A percentile compares a stretch with the other conserved stretches of the same genome.
phyloP scores from a whole-genome alignment of 2,888 invertebrate species.

The Protonemura montana region DNA sequence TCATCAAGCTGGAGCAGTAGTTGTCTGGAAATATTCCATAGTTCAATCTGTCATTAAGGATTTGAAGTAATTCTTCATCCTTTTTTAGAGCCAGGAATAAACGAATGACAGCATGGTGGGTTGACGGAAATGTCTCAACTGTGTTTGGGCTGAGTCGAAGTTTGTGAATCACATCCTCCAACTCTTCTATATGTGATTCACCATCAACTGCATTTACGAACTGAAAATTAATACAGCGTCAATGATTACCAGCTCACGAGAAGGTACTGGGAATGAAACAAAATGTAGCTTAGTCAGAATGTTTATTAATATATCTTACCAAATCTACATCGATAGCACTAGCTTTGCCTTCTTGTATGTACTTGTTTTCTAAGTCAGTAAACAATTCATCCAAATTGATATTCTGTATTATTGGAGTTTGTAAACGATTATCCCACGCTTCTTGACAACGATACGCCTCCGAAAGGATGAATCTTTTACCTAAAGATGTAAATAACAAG shows the following conservation, averaged over 20 bases:
- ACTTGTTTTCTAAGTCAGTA: conserved; percentile 73
- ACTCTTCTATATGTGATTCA: conserved; percentile 69
- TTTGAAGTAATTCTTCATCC: conserved; percentile 70
- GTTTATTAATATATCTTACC: conserved; percentile 54
- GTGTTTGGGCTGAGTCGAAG: conserved; percentile 77
- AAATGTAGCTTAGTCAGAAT: background rate
- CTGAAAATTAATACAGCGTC: no score
- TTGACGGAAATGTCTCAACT: conserved; percentile 76
- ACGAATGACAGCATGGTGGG: conserved; percentile 81
- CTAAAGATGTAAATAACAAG: conserved; percentile 37
- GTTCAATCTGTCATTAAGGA: conserved; percentile 81
- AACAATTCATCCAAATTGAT: conserved; percentile 73
- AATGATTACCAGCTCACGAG: no score
- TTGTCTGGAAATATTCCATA: conserved; percentile 93
- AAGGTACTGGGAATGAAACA: conserved; percentile 2
- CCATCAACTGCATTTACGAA: conserved; percentile 74
- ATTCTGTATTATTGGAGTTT: conserved; percentile 68
- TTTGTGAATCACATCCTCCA: conserved; percentile 75
- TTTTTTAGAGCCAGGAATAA: conserved; percentile 65
- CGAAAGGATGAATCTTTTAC: conserved; percentile 67
- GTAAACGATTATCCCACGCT: conserved; percentile 72
- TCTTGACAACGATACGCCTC: conserved; percentile 76
- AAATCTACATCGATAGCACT: conserved; percentile 85
- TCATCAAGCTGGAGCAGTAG: conserved; percentile 77
- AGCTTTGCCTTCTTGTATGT: conserved; percentile 67